phyloP scores from a whole-genome alignment of 2,797 vertebrate genomes.

The Poecile montanus region DNA sequence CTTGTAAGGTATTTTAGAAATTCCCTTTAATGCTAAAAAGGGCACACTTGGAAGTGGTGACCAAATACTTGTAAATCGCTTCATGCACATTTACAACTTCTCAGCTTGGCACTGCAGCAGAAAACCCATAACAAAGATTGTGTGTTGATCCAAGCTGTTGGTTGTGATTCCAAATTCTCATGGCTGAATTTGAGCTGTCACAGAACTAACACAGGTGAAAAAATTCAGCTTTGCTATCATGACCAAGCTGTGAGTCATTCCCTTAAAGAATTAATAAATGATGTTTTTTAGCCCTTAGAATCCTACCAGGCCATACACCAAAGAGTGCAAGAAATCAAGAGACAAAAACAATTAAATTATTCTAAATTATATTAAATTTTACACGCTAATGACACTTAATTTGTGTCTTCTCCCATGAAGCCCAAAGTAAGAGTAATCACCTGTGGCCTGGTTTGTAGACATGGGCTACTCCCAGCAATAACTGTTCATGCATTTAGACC shows the following conservation, averaged over 20 bases:
- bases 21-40: not conserved
- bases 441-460: rapidly evolving
- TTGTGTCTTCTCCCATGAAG: not conserved
- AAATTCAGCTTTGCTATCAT: not conserved
- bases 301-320: not conserved
- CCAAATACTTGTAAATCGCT: not conserved
- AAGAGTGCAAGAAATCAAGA: not conserved
- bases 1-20: not conserved
- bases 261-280: rapidly evolving
- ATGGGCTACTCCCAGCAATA: not conserved
- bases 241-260: not conserved
- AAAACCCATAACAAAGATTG: not conserved
- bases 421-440: not conserved
- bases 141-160: not conserved
- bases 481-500: not conserved
- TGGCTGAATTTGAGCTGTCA: not conserved
- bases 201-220: not conserved
- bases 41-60: not conserved
- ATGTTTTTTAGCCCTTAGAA: not conserved
- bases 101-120: not conserved
- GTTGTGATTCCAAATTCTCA: not conserved
- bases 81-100: not conserved
- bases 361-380: not conserved
- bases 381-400: not conserved
- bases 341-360: not conserved